Conservation (phyloP, 2,113 vertebrate genomes). For the Ammodytes marinus region DNA sequence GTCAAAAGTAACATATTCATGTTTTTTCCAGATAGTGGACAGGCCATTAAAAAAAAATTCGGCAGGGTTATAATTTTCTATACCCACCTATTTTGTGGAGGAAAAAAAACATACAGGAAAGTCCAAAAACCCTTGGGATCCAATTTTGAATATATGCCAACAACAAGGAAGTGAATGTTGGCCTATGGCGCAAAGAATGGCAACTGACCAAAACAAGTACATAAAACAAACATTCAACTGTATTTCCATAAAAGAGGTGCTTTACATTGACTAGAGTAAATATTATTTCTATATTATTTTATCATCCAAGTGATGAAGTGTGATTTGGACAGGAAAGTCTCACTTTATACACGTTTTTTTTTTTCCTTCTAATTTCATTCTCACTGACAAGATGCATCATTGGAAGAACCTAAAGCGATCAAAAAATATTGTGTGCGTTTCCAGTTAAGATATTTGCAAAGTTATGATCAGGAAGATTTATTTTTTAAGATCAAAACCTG, state of each 20-base stretch:
- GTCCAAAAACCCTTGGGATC: constrained; percentile 72
- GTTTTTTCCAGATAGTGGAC: constrained; percentile 81
- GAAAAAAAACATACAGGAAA: constrained; percentile 70
- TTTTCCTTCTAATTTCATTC: constrained; percentile 56
- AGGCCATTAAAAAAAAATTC: constrained; percentile 81
- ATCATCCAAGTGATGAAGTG: constrained; percentile 81
- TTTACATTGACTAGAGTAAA: constrained; percentile 75
- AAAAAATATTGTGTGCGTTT: constrained; percentile 35
- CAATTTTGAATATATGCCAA: constrained; percentile 79
- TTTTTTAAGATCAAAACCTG: constrained; percentile 40
- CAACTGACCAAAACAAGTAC: constrained; percentile 83
- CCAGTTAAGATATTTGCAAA: constrained; percentile 33
- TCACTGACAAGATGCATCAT: constrained; percentile 48
- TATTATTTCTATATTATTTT: constrained; percentile 80
- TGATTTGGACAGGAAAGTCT: constrained; percentile 73
- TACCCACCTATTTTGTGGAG: constrained; percentile 65
- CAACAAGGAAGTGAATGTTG: constrained; percentile 85
- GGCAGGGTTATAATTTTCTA: constrained; percentile 76
- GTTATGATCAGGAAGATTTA: constrained; percentile 42
- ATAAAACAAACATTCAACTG: constrained; percentile 79
- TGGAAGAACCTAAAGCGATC: constrained; percentile 31
- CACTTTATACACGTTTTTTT: constrained; percentile 62
- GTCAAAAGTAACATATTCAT: constrained; percentile 83
- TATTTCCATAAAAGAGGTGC: constrained; percentile 74
- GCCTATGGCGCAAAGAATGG: constrained; percentile 80